These are phyloP conservation scores for Brachypodius melanocephalos DNA, from an alignment of 2,113 vertebrate genomes.

Conservation along the genomic window DNA sequence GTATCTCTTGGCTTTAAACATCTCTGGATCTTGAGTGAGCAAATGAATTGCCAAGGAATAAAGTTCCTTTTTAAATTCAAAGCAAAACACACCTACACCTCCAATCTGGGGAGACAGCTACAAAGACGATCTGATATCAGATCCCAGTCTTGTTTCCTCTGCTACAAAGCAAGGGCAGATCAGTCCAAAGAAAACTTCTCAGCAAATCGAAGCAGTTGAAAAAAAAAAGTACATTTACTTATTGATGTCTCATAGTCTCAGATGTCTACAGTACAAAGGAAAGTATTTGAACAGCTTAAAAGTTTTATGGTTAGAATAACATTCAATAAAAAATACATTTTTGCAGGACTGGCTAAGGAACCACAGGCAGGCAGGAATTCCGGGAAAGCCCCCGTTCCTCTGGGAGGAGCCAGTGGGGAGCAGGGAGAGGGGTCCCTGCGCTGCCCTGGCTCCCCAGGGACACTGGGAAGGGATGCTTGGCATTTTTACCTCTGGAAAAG, in stretches of 20 bases:
- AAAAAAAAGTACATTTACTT: constrained; percentile 50
- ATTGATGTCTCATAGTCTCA: constrained; percentile 59
- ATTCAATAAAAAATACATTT: constrained; percentile 62
- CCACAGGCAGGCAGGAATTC: constrained; percentile 55
- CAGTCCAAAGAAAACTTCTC: constrained; percentile 61
- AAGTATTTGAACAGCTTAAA: constrained; percentile 73
- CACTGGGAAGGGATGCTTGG: not conserved
- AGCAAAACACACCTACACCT: not conserved
- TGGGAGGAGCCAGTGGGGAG: not conserved
- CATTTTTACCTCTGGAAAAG: not conserved
- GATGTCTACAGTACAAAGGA: constrained; percentile 60
- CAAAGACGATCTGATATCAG: not conserved
- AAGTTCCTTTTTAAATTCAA: not conserved
- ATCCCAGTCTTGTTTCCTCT: constrained; percentile 2
- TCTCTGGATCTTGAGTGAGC: not conserved
- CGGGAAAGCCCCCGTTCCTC: constrained; percentile 35
- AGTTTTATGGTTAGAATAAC: constrained; percentile 68
- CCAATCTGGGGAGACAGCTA: not conserved
- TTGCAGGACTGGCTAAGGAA: constrained; percentile 54
- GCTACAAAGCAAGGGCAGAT: not conserved
- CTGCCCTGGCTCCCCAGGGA: not conserved
- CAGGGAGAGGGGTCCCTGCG: not conserved
- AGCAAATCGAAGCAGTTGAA: not conserved
- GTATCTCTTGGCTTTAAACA: not conserved
- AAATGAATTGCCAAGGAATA: not conserved